phyloP scores from a whole-genome alignment of 2,113 vertebrate species.

The Phaethon lepturus region DNA sequence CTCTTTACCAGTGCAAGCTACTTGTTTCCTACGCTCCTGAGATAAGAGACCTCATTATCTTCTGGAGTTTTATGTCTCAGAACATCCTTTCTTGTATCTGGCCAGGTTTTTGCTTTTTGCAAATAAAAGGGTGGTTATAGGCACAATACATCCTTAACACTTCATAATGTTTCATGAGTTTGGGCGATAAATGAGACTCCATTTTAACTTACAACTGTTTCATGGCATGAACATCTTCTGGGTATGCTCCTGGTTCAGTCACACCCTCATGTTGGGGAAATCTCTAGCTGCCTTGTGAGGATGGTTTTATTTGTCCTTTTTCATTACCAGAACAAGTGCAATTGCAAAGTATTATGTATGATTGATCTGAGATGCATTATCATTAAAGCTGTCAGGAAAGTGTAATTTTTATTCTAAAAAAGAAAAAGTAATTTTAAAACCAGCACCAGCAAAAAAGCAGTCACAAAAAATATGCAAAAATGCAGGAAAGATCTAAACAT shows the following conservation, averaged over 20 bases:
- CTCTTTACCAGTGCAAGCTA: background rate
- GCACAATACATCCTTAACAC: background rate
- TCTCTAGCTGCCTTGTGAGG: background rate
- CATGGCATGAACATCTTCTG: background rate
- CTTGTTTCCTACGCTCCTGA: background rate
- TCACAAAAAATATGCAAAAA: background rate
- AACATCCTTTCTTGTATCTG: background rate
- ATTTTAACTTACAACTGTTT: background rate
- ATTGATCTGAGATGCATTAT: background rate
- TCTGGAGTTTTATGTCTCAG: background rate
- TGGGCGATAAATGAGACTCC: background rate
- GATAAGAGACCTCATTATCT: background rate
- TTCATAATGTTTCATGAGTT: background rate
- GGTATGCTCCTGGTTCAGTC: background rate
- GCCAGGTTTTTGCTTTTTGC: background rate
- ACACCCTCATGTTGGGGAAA: background rate
- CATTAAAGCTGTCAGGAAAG: background rate
- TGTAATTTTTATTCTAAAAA: background rate
- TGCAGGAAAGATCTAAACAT: background rate
- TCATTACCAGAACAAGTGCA: background rate
- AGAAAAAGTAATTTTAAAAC: background rate
- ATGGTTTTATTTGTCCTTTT: background rate
- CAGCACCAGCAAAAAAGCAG: background rate
- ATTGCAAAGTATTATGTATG: background rate
- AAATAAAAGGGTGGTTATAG: background rate